Percentiles rank a stretch among this genome's conserved stretches.
Evolutionary conservation across 2,113 vertebrate genomes (phyloP).

Genomic region (Embiotoca jacksoni): DNA sequence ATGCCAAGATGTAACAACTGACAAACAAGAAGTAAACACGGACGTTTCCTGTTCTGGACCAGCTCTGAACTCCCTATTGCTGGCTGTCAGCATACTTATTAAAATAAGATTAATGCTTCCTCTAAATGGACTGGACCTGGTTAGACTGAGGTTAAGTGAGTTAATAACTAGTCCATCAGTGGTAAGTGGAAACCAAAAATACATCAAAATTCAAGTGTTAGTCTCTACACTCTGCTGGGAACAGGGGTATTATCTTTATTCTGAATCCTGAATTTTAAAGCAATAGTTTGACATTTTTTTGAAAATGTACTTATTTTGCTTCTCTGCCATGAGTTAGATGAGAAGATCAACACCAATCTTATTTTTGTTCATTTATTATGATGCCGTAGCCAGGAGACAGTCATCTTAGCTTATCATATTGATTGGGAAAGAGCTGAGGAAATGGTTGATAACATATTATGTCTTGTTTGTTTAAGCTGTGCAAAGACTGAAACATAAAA

Average conservation of each 20-base stretch:
- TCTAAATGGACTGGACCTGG: slow-evolving; percentile 31
- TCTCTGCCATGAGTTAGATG: background rate
- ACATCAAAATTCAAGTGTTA: slow-evolving; percentile 11
- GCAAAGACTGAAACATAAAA: background rate
- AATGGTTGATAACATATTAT: background rate
- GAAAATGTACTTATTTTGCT: background rate
- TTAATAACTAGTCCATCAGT: slow-evolving; percentile 49
- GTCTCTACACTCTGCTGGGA: slow-evolving; percentile 1
- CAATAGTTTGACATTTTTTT: background rate
- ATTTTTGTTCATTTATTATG: background rate
- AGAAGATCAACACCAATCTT: background rate
- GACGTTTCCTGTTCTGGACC: slow-evolving; percentile 6
- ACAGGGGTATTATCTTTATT: background rate
- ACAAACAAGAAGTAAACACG: background rate
- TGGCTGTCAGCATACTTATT: slow-evolving; percentile 32
- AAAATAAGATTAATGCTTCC: slow-evolving; percentile 42
- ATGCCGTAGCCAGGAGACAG: background rate
- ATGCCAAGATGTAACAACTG: too few relatives aligned
- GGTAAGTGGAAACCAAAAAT: slow-evolving; percentile 27
- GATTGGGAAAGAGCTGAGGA: background rate
- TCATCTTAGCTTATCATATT: background rate
- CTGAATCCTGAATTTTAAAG: slow-evolving; percentile 14
- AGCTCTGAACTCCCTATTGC: slow-evolving; percentile 4
- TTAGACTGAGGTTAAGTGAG: slow-evolving; percentile 47
- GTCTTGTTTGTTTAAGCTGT: background rate